Base-by-base conservation (phyloP, 1,140 invertebrate species). In the Monomorium pharaonis region DNA sequence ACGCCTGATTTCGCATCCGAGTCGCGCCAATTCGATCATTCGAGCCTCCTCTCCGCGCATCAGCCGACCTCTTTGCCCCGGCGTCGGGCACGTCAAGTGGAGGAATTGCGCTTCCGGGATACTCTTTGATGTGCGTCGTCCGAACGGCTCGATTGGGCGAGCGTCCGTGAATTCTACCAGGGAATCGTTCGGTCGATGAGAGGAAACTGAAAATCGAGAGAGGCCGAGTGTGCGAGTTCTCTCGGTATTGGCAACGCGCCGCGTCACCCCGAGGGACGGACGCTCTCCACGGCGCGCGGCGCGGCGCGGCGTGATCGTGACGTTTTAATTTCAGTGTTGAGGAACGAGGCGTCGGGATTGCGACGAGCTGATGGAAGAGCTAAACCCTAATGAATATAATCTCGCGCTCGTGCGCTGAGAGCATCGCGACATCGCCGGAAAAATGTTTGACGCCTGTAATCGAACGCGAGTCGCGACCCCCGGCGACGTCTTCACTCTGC, bases 81-180 rank as follows among this genome's bases (percentile, higher is more conserved):
- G 24, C 18, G 37, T 16, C 67, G 37, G 51, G 44, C 67, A 83
- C 67, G 78, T 83, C 72, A 67, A 83, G 78, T 83, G 78, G 67
- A 56, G 67, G 12, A 72, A 83, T 83, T 83, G 67, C 78, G 78
- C 78, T 83, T 83, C 67, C 78, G 67, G 67, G 27, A 83, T 74
- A 33, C 67, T 83, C 78, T 83, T 83, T 83, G 78, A 83, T 83
- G 78, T 83, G 67, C 44, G 21, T 65, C 75, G 58, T n/a, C 24
- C 78, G 78, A 58, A 60, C 78, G 42, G 54, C 76, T 80, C 78
- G 54, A 83, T 72, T 58, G 78, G 49, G 42, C 51, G 67, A 74
- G 54, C 78, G 78, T 42, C 24, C 65, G 65, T 72, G 67, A 83
- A 74, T 58, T 81, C 51, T 70, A 37, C 24, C 14, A 51, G 24